Evolutionary conservation across 1,140 invertebrate species (phyloP).

Genomic region (Panagrolaimus sp.): DNA sequence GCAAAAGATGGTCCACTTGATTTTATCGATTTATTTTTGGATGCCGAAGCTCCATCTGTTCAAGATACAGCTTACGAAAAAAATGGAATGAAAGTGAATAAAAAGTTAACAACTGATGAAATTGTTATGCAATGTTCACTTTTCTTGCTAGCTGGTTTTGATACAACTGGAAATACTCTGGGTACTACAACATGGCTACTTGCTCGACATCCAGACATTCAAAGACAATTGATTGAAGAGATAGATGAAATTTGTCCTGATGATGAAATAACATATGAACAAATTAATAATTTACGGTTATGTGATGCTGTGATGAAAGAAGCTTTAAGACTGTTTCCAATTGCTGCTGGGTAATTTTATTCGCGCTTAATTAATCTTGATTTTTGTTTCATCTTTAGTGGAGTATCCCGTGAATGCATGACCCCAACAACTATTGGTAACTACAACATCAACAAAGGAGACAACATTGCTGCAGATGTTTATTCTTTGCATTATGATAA

Average conservation of each 20-base stretch:
- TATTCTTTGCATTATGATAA: too few relatives aligned
- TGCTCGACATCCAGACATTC: slow-evolving; percentile 46
- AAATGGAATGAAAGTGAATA: background rate
- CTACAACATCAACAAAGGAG: too few relatives aligned
- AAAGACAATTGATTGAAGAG: slow-evolving; percentile 41
- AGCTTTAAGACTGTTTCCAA: background rate
- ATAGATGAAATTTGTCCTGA: slow-evolving; percentile 35
- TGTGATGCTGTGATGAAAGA: background rate
- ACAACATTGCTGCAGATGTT: too few relatives aligned
- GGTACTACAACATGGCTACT: slow-evolving; percentile 39
- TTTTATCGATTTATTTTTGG: background rate
- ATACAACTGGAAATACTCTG: slow-evolving; percentile 49
- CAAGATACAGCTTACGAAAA: background rate
- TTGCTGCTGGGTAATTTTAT: background rate
- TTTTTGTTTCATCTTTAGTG: too few relatives aligned
- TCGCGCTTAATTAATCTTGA: too few relatives aligned
- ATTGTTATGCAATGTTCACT: slow-evolving; percentile 10
- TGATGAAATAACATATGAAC: slow-evolving; percentile 1
- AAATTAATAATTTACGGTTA: background rate
- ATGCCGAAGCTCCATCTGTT: background rate
- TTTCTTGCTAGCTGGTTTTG: slow-evolving; percentile 55
- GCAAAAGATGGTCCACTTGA: background rate
- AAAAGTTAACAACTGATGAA: slow-evolving; percentile 13
- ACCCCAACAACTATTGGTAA: too few relatives aligned
- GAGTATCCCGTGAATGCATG: too few relatives aligned